phyloP scores from a whole-genome alignment of 2,113 vertebrate genomes.

The Lophochroa leadbeateri region DNA sequence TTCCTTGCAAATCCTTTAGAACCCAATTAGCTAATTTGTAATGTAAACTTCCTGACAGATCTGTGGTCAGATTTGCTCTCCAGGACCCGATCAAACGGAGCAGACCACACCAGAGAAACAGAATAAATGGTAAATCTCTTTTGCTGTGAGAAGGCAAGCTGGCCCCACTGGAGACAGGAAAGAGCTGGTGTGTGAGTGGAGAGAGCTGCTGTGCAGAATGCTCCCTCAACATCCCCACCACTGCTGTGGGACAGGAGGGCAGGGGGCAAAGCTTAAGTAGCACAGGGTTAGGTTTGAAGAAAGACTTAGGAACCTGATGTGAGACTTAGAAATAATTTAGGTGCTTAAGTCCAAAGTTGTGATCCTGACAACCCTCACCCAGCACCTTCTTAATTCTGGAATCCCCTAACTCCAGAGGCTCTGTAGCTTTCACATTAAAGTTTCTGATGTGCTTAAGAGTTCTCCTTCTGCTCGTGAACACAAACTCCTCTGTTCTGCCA shows the following conservation, averaged over 20 bases:
- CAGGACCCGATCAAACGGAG: conserved; percentile 19
- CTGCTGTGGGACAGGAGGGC: neutral
- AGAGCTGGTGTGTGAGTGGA: neutral
- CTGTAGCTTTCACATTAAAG: neutral
- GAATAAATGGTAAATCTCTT: neutral
- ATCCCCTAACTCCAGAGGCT: neutral
- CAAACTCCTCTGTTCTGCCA: neutral
- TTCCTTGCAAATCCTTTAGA: conserved; percentile 75
- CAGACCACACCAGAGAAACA: conserved; percentile 12
- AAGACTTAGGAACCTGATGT: neutral
- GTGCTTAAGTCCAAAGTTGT: neutral
- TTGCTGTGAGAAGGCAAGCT: neutral
- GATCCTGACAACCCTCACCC: neutral
- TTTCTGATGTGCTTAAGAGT: neutral
- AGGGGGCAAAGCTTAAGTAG: neutral
- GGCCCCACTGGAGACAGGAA: neutral
- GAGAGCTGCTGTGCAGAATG: neutral
- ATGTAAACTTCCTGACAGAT: conserved; percentile 66
- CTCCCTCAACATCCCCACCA: neutral
- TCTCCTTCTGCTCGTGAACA: neutral
- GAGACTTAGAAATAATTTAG: conserved; percentile 9
- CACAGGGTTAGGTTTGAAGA: neutral
- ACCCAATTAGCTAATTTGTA: conserved; percentile 74
- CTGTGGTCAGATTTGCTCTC: conserved; percentile 59
- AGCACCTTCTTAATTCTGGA: neutral